These are phyloP conservation scores for Pelobates cultripes DNA, from an alignment of 2,797 vertebrate genomes.

Conservation along the genomic window DNA sequence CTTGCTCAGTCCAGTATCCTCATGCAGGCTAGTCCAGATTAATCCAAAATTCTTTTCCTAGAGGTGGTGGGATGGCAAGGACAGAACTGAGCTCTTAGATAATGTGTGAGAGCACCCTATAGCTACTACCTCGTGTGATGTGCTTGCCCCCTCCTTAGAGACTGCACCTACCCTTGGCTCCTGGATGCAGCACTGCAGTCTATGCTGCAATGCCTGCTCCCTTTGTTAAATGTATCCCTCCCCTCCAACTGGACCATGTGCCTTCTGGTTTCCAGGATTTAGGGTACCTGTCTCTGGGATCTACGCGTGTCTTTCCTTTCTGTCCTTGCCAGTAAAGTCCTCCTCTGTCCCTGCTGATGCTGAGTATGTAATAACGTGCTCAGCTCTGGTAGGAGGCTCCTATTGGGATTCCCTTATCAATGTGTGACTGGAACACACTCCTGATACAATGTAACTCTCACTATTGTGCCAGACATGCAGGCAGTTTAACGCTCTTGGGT, in stretches of 20 bases:
- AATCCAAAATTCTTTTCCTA: slow-evolving; percentile 54
- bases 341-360: slow-evolving; percentile 29
- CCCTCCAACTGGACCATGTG: slow-evolving; percentile 5
- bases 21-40: slow-evolving; percentile 49
- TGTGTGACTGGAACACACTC: neutral
- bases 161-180: neutral
- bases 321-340: slow-evolving; percentile 41
- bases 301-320: slow-evolving; percentile 7
- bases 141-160: neutral
- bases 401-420: neutral
- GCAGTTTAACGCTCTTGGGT: slow-evolving; percentile 20
- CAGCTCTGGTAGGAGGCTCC: slow-evolving; percentile 17
- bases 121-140: neutral
- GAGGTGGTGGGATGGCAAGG: slow-evolving; percentile 3
- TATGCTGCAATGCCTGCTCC: neutral
- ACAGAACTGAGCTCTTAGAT: neutral
- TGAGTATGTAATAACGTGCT: slow-evolving; percentile 11
- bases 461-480: slow-evolving; percentile 6
- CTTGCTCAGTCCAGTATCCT: slow-evolving; percentile 14
- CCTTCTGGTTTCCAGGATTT: neutral
- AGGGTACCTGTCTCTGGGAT: slow-evolving; percentile 7
- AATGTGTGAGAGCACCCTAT: neutral
- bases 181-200: neutral
- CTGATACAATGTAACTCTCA: slow-evolving; percentile 3
- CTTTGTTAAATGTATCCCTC: neutral